Evolutionary conservation across 1,140 invertebrate species (phyloP), one percentile per base, ranked within the genome.

Genomic region (Medauroidea extradentata): DNA sequence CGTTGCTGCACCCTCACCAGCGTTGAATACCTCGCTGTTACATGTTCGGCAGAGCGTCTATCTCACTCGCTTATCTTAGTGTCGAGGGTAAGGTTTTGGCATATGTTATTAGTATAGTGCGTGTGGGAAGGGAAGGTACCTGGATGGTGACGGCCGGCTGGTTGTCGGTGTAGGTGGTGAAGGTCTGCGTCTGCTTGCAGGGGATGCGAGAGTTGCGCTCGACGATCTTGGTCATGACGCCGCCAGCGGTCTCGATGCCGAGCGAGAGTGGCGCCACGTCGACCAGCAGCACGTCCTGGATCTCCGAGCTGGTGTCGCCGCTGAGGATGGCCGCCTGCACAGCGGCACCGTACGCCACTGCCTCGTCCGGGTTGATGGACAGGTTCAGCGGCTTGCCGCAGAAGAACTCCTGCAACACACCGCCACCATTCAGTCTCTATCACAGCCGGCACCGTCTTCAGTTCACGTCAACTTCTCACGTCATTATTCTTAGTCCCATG

Each of bases 71-170:
- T n/a, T n/a, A n/a, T n/a, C n/a, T n/a, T n/a, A n/a, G n/a, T n/a
- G n/a, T n/a, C n/a, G n/a, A n/a, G n/a, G n/a, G n/a, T n/a, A n/a
- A n/a, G n/a, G n/a, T n/a, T n/a, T n/a, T n/a, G n/a, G n/a, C n/a
- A n/a, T n/a, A n/a, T n/a, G n/a, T n/a, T n/a, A n/a, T n/a, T n/a
- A n/a, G n/a, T n/a, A n/a, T n/a, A n/a, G n/a, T n/a, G n/a, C n/a
- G n/a, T n/a, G n/a, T n/a, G n/a, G n/a, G n/a, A 19, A 19, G 42
- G 18, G 5, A 3, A 9, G 4, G 67, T 60, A 91, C 85, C 74
- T 89, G 83, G 25, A 89, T 86, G 16, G 81, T 78, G 39, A 89
- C 87, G 9, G 80, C 84, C 0, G 85, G 81, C 66, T 90, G 87
- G 67, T 89, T 88, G 64, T 87, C 85, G 0, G 82, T 78, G 61